Evolutionary conservation across 1,140 invertebrate species (phyloP).

Genomic region (Triops cancriformis): DNA sequence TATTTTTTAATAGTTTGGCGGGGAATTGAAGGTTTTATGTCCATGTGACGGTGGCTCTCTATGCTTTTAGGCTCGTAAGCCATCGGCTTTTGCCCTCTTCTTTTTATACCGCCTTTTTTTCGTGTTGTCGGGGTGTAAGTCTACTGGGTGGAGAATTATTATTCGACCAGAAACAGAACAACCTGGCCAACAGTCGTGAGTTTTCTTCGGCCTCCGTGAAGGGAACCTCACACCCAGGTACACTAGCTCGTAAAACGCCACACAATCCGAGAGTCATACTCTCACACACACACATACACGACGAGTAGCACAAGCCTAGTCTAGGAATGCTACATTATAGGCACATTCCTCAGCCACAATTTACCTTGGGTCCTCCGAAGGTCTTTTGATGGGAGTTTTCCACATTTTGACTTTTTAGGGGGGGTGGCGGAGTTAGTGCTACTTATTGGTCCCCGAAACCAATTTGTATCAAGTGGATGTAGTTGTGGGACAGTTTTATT

Average conservation of each 20-base stretch:
- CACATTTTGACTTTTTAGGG: neutral
- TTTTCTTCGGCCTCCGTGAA: neutral
- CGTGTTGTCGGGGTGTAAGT: neutral
- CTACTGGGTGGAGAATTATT: neutral
- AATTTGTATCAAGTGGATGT: neutral
- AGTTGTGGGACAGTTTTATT: conserved; percentile 1
- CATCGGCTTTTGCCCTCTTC: neutral
- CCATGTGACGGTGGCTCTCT: neutral
- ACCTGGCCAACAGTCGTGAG: neutral
- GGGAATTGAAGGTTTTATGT: conserved; percentile 13
- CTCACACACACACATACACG: neutral
- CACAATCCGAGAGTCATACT: neutral
- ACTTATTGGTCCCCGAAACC: neutral
- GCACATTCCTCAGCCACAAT: neutral
- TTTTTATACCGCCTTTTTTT: neutral
- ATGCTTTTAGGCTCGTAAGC: neutral
- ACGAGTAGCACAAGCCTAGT: neutral
- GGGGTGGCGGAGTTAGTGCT: neutral
- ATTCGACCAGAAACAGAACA: neutral
- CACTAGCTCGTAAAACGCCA: neutral
- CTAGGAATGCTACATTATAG: neutral
- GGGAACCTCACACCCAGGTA: conserved; percentile 8
- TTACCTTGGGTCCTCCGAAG: neutral
- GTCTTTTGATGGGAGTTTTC: neutral
- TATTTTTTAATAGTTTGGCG: conserved; percentile 11